These are phyloP conservation scores for Vireo griseus DNA, from an alignment of 2,797 vertebrate species.

Conservation along the genomic window DNA sequence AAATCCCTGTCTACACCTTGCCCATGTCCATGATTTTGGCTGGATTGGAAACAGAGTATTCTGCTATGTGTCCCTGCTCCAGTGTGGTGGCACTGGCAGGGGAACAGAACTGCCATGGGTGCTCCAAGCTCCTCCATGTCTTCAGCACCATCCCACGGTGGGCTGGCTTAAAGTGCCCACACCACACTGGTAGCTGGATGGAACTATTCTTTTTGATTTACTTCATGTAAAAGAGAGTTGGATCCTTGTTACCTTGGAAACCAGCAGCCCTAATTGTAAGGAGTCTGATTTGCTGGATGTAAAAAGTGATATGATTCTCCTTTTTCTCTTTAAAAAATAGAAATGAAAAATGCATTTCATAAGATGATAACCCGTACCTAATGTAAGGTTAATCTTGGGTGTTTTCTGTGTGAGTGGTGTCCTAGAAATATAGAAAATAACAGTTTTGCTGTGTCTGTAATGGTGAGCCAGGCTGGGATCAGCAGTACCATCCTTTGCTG, in stretches of 20 bases:
- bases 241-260: slow-evolving; percentile 76
- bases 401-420: not conserved
- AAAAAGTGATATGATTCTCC: slow-evolving; percentile 62
- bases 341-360: slow-evolving; percentile 6
- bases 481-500: slow-evolving; percentile 5
- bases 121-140: not conserved
- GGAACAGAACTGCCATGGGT: not conserved
- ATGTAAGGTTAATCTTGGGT: slow-evolving; percentile 17
- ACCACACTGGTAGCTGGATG: slow-evolving; percentile 64
- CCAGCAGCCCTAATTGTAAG: slow-evolving; percentile 79
- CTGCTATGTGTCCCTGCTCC: rapidly evolving
- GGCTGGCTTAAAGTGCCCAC: slow-evolving; percentile 1
- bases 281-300: slow-evolving; percentile 73
- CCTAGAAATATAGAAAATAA: not conserved
- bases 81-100: not conserved
- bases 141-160: not conserved
- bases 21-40: not conserved
- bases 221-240: slow-evolving; percentile 71
- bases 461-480: not conserved
- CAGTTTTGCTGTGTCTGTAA: not conserved
- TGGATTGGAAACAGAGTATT: rapidly evolving
- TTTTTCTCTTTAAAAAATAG: slow-evolving; percentile 22
- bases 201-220: slow-evolving; percentile 63
- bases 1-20: not conserved
- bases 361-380: slow-evolving; percentile 44